Evolutionary conservation across 2,113 vertebrate genomes (phyloP), one percentile per base, ranked within the genome.

Genomic region (Leptobrachium leishanense): DNA sequence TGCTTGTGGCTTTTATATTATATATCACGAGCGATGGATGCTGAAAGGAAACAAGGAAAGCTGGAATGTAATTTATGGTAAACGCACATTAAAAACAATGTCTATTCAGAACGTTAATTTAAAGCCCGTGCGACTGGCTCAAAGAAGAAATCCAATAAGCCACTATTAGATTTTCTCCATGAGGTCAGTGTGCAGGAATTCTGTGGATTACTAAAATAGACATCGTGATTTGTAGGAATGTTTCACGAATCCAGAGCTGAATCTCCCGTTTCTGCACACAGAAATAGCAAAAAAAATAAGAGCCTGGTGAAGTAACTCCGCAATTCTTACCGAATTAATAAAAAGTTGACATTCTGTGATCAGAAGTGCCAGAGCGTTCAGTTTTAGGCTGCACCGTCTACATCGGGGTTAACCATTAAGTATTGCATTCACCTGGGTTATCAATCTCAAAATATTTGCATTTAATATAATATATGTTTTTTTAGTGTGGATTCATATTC

Each of bases 131-230:
- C 46, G 0, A 0, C 44, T 75, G 82, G 53, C 81, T 83, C 71
- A 9, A 7, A 42, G 13, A 46, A n/a, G 1, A 69, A 84, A 79
- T 40, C 59, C 79, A 75, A 12, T 54, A 68, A 86, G 75, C 72
- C 53, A 74, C 69, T 31, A 43, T 82, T 81, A 46, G 3, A 74
- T 72, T 69, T 83, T 50, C 79, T 82, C 84, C 12, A 0, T 68
- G 53, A 82, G 82, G 77, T 73, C 79, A 81, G 42, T 0, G 44
- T 41, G 82, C 15, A 77, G 85, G 87, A 86, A 87, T 88, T 77
- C 43, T 69, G 83, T 0, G 12, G 69, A 43, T 59, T 86, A 53
- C 83, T 76, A 8, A 72, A 84, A 84, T 54, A 74, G 82, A 40
- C 79, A 9, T 78, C 63, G 0, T 84, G 81, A 77, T 85, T 76